Evolutionary conservation across 92 coral and sea anemone species (phyloP).

Genomic region (Chrysogorgia sp.): DNA sequence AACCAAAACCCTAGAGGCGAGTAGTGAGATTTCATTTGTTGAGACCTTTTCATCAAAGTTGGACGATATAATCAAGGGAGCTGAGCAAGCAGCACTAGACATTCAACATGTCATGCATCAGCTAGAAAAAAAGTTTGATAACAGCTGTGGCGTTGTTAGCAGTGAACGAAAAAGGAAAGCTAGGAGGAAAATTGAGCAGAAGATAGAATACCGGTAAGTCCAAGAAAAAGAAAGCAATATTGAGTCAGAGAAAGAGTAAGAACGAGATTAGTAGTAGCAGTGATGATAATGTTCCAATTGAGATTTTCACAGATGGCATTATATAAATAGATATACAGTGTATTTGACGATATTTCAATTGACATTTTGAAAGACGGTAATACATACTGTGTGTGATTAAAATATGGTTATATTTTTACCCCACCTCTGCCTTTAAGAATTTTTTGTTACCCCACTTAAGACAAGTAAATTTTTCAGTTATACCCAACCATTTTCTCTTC

Average conservation of each 20-base stretch:
- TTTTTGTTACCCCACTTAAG: slow-evolving; percentile 17
- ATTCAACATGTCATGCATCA: slow-evolving; percentile 37
- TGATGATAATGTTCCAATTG: slow-evolving; percentile 21
- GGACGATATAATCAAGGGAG: slow-evolving; percentile 22
- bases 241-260: slow-evolving; percentile 20
- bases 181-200: neutral
- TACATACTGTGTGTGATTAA: too few relatives aligned
- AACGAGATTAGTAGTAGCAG: slow-evolving; percentile 18
- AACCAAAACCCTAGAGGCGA: slow-evolving; percentile 30
- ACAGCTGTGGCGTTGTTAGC: slow-evolving; percentile 10
- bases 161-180: slow-evolving; percentile 24
- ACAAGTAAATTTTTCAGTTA: neutral
- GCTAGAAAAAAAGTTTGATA: slow-evolving; percentile 32
- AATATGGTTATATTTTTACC: neutral
- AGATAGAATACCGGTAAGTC: slow-evolving; percentile 5
- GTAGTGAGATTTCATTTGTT: slow-evolving; percentile 29
- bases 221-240: slow-evolving; percentile 24
- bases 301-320: slow-evolving; percentile 33
- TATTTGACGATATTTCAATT: too few relatives aligned
- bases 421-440: neutral
- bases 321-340: too few relatives aligned
- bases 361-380: too few relatives aligned
- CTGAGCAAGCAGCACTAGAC: slow-evolving; percentile 24
- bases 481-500: slow-evolving; percentile 15
- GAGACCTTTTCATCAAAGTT: slow-evolving; percentile 24